Conservation (phyloP, 2,888 invertebrate species). For the Podotricha telesiphe region DNA sequence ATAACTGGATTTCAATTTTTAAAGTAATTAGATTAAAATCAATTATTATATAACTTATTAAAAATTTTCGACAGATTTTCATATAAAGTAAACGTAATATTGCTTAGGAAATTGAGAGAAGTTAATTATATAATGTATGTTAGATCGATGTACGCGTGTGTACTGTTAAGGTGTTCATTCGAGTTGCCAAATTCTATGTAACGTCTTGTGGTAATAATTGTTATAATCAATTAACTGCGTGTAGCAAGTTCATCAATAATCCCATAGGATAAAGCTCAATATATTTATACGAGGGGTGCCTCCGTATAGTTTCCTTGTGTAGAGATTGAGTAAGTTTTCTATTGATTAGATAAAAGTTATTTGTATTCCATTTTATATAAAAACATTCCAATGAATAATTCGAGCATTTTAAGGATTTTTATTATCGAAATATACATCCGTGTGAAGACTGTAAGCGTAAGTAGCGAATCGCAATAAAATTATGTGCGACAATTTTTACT, state of each 20-base stretch:
- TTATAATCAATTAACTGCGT: slow-evolving; percentile 63
- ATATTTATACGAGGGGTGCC: slow-evolving; percentile 75
- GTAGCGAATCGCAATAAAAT: slow-evolving; percentile 64
- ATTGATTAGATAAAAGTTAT: slow-evolving; percentile 58
- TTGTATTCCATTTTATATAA: slow-evolving; percentile 66
- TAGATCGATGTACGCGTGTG: slow-evolving; percentile 47
- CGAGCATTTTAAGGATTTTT: slow-evolving; percentile 62
- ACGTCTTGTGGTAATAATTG: slow-evolving; percentile 68
- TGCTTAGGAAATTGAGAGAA: slow-evolving; percentile 25
- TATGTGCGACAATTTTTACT: slow-evolving; percentile 63
- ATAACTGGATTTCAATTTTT: slow-evolving; percentile 32
- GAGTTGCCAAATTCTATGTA: slow-evolving; percentile 81
- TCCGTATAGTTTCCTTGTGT: slow-evolving; percentile 63
- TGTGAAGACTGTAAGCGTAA: slow-evolving; percentile 74
- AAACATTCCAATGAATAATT: slow-evolving; percentile 60
- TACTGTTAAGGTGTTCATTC: slow-evolving; percentile 71
- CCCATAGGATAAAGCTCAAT: slow-evolving; percentile 79
- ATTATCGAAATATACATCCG: slow-evolving; percentile 63
- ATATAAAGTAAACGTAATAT: slow-evolving; percentile 16
- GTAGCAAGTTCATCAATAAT: slow-evolving; percentile 77
- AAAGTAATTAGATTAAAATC: slow-evolving; percentile 23
- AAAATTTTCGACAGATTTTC: slow-evolving; percentile 32
- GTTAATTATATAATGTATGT: slow-evolving; percentile 37
- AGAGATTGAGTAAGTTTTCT: slow-evolving; percentile 59
- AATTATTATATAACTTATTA: slow-evolving; percentile 16